Base-by-base conservation (phyloP, 1,140 invertebrate genomes). In the Maniola jurtina region DNA sequence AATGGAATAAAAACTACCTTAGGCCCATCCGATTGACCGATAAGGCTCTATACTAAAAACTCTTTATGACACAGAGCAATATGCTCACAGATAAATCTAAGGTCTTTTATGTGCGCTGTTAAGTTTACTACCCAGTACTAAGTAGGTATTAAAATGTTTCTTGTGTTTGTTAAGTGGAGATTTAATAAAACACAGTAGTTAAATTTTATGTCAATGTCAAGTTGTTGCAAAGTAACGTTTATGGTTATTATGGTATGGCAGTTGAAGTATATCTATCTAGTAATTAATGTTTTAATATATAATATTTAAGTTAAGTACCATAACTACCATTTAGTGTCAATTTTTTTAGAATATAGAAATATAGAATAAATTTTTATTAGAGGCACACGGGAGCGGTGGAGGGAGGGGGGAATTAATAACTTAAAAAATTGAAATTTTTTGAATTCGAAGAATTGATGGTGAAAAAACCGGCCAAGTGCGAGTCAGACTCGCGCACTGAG, bases 1-100 rank as follows among this genome's bases (percentile, higher is more conserved):
- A 25, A 25, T 25, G 4, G 25, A 25, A 25, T 48, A n/a, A 33
- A 55, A 55, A 15, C 33, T 0, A n/a, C 54, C 35, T 35, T 13
- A 55, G 35, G 33, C 13, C 54, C n/a, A 48, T n/a, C n/a, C 35
- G 42, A 60, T 60, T 33, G 47, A n/a, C 16, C 35, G 61, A 54
- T 62, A 54, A 62, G 4, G 61, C 13, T 35, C 6, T 14, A 54
- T 15, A 15, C 13, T 54, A 54, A 40, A 62, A 62, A 33, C 52
- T n/a, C 54, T 45, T 38, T 42, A 54, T 54, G 35, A 33, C 57
- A 45, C 50, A 54, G 34, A 16, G 47, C 36, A 62, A 62, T 62
- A 55, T 42, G 52, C 14, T 38, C 14, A 61, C 33, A 61, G 60
- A 61, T 61, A 55, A 55, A 55, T 55, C 54, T 55, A 6, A 7